phyloP scores from a whole-genome alignment of 2,113 vertebrate species.

The Psophia crepitans region DNA sequence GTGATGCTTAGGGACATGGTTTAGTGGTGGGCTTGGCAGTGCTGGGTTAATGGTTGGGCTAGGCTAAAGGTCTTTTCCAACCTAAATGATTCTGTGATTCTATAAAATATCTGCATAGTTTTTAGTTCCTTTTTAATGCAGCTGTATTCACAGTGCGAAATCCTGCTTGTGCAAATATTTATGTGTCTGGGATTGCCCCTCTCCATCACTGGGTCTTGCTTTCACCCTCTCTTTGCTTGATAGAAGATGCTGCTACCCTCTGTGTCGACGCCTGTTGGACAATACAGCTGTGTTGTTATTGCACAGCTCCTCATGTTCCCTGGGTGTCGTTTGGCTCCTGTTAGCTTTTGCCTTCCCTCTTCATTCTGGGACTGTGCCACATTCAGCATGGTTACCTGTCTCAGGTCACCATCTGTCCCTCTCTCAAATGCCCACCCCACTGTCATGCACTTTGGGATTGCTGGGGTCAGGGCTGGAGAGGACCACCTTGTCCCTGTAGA shows the following conservation, averaged over 20 bases:
- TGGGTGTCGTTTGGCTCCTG: neutral
- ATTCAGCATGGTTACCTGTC: accelerated
- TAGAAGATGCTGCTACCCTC: neutral
- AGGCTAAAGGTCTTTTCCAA: no score
- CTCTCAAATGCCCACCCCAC: neutral
- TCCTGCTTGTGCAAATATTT: constrained; percentile 19
- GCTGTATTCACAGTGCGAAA: neutral
- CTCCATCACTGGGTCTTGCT: neutral
- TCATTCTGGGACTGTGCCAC: neutral
- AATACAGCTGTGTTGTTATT: neutral
- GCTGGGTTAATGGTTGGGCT: no score
- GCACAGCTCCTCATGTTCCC: neutral
- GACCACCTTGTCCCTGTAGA: neutral
- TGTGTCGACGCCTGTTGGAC: neutral
- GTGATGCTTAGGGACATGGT: no score
- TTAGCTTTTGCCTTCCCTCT: neutral
- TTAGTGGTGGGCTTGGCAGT: no score
- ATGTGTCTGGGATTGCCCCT: neutral
- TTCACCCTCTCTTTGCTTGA: neutral
- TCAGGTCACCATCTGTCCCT: neutral
- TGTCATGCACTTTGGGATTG: neutral
- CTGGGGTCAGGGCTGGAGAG: neutral
- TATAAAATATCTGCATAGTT: neutral
- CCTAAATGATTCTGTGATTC: no score
- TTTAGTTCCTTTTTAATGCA: neutral